Conservation (phyloP, 92 coral and sea anemone genomes). For the Palythoa grandis region DNA sequence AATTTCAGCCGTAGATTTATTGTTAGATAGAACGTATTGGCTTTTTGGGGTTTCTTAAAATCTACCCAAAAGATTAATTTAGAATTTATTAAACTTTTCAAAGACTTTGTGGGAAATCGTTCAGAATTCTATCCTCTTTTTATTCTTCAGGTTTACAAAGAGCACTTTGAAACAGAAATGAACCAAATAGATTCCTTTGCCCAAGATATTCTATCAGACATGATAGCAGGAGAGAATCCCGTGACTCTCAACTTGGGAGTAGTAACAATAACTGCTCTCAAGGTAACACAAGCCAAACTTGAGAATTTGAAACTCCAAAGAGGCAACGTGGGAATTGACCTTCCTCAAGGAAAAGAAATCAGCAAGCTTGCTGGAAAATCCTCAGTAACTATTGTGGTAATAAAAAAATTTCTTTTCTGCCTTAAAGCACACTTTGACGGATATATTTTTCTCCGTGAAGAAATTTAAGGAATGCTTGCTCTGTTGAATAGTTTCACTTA, state of each 20-base stretch:
- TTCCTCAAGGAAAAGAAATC: constrained; percentile 27
- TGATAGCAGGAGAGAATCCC: background rate
- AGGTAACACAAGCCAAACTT: background rate
- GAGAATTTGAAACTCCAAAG: background rate
- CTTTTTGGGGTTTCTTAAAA: background rate
- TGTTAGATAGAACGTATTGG: too few relatives aligned
- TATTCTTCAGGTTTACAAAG: background rate
- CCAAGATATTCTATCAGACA: background rate
- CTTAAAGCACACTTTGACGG: too few relatives aligned
- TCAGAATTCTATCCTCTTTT: background rate
- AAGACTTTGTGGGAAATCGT: too few relatives aligned
- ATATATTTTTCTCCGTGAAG: too few relatives aligned
- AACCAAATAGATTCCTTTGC: background rate
- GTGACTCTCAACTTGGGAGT: constrained; percentile 21
- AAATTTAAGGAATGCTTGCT: too few relatives aligned
- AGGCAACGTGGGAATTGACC: background rate
- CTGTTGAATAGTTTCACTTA: too few relatives aligned
- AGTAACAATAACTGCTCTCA: background rate
- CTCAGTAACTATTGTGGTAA: background rate
- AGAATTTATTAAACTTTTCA: background rate
- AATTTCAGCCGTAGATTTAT: too few relatives aligned
- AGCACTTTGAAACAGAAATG: background rate
- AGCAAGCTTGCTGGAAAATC: constrained; percentile 8
- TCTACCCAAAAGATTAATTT: background rate
- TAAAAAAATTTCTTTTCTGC: too few relatives aligned